Evolutionary conservation across 2,888 invertebrate genomes (phyloP), one percentile per base, ranked within the genome.

Genomic region (Xanthia icteritia): DNA sequence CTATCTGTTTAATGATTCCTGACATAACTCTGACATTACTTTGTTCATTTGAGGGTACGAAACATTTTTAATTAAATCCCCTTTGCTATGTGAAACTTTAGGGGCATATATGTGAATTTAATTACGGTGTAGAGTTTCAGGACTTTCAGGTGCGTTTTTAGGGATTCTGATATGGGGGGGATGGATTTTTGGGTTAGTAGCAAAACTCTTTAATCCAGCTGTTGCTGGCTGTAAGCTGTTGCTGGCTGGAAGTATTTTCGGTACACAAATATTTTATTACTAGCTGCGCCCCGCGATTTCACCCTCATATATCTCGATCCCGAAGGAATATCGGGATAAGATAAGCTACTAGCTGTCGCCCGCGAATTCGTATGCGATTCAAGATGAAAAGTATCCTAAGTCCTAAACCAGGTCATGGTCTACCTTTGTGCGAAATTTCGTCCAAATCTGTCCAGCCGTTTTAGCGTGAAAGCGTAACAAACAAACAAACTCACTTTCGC

Each of bases 11-110:
- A 75, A 66, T 39, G 45, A 60, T 61, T 48, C 60, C 86, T 88
- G 86, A 89, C 89, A 90, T 90, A 89, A 87, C 88, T 81, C 85
- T 89, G 86, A 88, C 89, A 90, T 89, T 89, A 88, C 88, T 81
- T 86, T 88, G 86, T 90, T 90, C 85, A 89, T 89, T 87, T 74
- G 69, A 84, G 70, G 82, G 70, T 58, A 72, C 79, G 79, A 71
- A 82, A 84, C 85, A 80, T 86, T 86, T 86, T 85, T 85, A 87
- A 85, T 86, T 86, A 87, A 75, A 77, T 61, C 70, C 67, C 68
- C 23, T 68, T 66, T 56, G 67, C 23, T 48, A 81, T 81, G 51
- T 69, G 63, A 60, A 84, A 82, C 48, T 82, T 84, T 84, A 36
- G 54, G 60, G 67, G 36, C 45, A 81, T 61, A 74, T 72, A 60